A percentile compares a stretch with the other conserved stretches of the same genome.
Evolutionary conservation across 1,140 invertebrate species (phyloP).

Genomic region (Xylocopa sonorina): DNA sequence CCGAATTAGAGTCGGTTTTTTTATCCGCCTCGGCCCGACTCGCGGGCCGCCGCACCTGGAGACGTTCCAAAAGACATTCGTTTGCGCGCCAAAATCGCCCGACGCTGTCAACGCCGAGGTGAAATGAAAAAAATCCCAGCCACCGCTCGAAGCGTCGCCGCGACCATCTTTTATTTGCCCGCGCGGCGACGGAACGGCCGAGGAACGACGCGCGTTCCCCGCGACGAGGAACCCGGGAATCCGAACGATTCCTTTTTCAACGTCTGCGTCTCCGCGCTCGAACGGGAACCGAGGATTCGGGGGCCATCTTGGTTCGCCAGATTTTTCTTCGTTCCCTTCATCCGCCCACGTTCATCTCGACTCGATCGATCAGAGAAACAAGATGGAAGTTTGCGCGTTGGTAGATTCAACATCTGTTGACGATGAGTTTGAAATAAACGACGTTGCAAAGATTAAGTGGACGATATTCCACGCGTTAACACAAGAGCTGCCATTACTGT

Average conservation of each 20-base stretch:
- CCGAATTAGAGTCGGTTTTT: constrained; percentile 70
- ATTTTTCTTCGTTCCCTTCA: too few relatives aligned
- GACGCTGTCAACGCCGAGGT: constrained; percentile 62
- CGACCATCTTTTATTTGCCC: constrained; percentile 30
- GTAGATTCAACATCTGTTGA: too few relatives aligned
- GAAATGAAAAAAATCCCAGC: constrained; percentile 31
- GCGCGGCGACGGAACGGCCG: constrained; percentile 15
- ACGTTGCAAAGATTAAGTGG: too few relatives aligned
- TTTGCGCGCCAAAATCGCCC: constrained; percentile 57
- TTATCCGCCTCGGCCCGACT: constrained; percentile 45
- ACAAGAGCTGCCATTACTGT: too few relatives aligned
- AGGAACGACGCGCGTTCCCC: constrained; percentile 18
- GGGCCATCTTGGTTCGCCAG: too few relatives aligned
- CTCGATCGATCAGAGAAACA: too few relatives aligned
- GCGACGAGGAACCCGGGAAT: constrained; percentile 1
- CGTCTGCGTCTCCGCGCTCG: too few relatives aligned
- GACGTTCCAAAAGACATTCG: constrained; percentile 72
- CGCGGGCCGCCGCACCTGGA: constrained; percentile 65
- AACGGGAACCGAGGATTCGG: too few relatives aligned
- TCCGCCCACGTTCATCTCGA: too few relatives aligned
- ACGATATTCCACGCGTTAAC: too few relatives aligned
- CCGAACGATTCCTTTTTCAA: background rate
- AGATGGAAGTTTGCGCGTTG: too few relatives aligned
- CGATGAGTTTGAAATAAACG: too few relatives aligned
- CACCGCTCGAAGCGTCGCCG: background rate